Evolutionary conservation across 2,797 vertebrate species (phyloP), one percentile per base, ranked within the genome.

Genomic region (Hirundo rustica): DNA sequence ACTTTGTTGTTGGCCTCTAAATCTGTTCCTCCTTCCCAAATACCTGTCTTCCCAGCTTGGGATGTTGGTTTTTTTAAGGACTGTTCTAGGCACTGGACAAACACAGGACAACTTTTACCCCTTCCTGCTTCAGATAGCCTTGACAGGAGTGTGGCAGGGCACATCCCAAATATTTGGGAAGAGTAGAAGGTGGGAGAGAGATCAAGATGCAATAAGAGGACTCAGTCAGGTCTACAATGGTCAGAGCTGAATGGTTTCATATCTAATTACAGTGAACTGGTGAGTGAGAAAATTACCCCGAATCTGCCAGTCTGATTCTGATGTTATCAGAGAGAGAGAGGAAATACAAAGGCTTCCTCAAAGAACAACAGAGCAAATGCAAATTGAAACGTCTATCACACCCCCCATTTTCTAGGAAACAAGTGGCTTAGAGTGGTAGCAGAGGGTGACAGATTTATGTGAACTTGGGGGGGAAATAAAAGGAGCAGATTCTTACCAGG

Each of bases 341-440:
- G n/a, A 65, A 82, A 47, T 15, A 68, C 20, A 34, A 54, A 73
- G 17, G 44, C 51, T 93, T 81, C 66, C 70, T 86, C 60, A 27
- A 70, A 86, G 70, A 93, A 40, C 50, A 78, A 32, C 62, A 50
- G 51, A 88, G 53, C 67, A 60, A 29, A 85, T 15, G 50, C 45
- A 89, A 88, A 83, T 10, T 34, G 29, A 60, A 83, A 62, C 81
- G 87, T 91, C 32, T 44, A 19, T 51, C 84, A 74, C 87, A 85
- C 92, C 79, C 79, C 53, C 79, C 76, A 71, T 93, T 93, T 88
- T 95, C 75, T 77, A 72, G 74, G 77, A 93, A 94, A 73, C 30
- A 71, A 91, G 44, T 57, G 53, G 26, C 68, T 93, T 67, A 53
- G 75, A 53, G 45, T 26, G n/a, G 80, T 30, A 87, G 55, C 40